Percentiles rank a stretch among this genome's conserved stretches.
phyloP scores from a whole-genome alignment of 2,113 vertebrate genomes.

The Dolichotis patagonum region DNA sequence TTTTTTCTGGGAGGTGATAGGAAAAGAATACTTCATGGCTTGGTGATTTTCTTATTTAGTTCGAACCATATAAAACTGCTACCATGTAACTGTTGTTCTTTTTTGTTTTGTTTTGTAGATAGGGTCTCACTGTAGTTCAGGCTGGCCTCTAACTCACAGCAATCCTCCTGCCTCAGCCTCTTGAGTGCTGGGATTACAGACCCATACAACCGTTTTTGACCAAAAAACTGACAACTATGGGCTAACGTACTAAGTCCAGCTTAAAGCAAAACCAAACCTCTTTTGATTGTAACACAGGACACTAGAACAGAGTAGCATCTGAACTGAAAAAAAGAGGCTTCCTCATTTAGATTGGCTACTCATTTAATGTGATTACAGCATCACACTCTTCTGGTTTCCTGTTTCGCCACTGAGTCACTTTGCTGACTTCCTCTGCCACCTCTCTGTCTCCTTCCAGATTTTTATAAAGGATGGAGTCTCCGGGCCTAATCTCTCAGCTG shows the following conservation, averaged over 20 bases:
- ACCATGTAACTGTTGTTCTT: neutral
- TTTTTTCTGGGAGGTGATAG: neutral
- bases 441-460: neutral
- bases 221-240: neutral
- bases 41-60: neutral
- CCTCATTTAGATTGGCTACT: neutral
- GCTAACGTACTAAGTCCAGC: neutral
- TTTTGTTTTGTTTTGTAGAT: neutral
- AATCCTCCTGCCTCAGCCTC: neutral
- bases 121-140: neutral
- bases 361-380: neutral
- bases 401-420: neutral
- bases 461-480: neutral
- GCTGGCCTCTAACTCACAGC: neutral
- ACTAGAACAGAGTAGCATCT: neutral
- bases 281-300: neutral
- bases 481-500: neutral
- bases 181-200: neutral
- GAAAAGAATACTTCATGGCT: constrained; percentile 2
- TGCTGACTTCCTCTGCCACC: neutral
- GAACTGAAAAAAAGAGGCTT: neutral
- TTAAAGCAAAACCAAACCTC: neutral
- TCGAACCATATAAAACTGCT: neutral
- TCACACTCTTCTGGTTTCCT: neutral
- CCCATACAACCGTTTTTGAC: neutral